Conservation (phyloP, 2,797 vertebrate genomes). For the Chaenodraco wilsoni region DNA sequence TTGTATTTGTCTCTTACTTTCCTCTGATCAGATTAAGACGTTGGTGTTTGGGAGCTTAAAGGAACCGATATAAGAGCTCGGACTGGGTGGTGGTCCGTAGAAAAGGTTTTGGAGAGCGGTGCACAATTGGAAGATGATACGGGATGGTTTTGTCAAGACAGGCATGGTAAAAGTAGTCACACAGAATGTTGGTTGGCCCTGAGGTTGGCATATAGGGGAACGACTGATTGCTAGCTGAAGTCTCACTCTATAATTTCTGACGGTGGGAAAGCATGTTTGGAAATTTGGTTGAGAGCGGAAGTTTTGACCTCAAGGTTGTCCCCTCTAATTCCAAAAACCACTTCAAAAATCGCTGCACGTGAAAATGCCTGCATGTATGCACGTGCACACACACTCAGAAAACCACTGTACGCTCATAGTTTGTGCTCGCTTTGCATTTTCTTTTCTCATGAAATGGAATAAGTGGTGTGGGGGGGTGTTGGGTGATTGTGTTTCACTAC, state of each 20-base stretch:
- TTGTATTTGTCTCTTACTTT: conserved; percentile 49
- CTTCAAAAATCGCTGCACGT: conserved; percentile 50
- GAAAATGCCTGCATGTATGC: conserved; percentile 27
- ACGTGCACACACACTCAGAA: conserved; percentile 26
- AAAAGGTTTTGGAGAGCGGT: conserved; percentile 23
- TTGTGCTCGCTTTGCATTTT: conserved; percentile 68
- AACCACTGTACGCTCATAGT: conserved; percentile 26
- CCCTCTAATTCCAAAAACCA: conserved; percentile 70
- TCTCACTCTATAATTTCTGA: conserved; percentile 77
- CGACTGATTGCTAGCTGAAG: conserved; percentile 72
- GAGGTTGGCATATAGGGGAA: conserved; percentile 66
- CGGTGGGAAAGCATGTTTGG: conserved; percentile 62
- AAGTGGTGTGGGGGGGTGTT: conserved; percentile 9
- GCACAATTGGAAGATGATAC: conserved; percentile 32
- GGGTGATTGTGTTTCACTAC: conserved; percentile 45
- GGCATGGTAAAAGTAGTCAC: conserved; percentile 51
- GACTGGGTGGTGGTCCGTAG: conserved; percentile 4
- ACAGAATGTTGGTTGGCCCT: conserved; percentile 57
- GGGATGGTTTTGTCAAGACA: conserved; percentile 35
- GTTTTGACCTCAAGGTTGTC: conserved; percentile 71
- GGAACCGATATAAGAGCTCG: conserved; percentile 28
- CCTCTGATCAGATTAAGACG: conserved; percentile 36
- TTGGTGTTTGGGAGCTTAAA: conserved; percentile 37
- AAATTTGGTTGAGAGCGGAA: conserved; percentile 61
- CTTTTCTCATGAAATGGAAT: conserved; percentile 52